A percentile compares a stretch with the other conserved stretches of the same genome.
Evolutionary conservation across 1,140 invertebrate genomes (phyloP).

Genomic region (Hetaerina americana): DNA sequence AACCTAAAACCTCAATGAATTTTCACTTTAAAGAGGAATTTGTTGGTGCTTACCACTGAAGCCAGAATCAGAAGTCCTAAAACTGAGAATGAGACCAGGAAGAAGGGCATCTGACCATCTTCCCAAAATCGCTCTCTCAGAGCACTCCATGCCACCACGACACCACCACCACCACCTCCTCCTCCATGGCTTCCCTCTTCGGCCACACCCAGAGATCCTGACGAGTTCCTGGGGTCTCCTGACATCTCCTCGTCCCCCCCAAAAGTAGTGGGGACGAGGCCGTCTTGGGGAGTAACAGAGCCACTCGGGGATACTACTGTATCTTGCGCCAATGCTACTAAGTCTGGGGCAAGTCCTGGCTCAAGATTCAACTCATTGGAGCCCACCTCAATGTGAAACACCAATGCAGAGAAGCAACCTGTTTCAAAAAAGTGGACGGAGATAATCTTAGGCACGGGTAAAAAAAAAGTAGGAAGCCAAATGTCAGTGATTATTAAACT

Average conservation of each 20-base stretch:
- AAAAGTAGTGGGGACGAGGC: neutral
- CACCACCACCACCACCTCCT: neutral
- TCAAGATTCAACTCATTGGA: neutral
- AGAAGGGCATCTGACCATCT: conserved; percentile 31
- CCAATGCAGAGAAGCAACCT: neutral
- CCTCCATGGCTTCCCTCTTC: neutral
- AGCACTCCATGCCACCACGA: conserved; percentile 12
- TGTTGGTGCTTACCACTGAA: conserved; percentile 27
- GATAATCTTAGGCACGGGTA: no score
- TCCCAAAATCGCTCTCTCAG: conserved; percentile 20
- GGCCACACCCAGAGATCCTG: neutral
- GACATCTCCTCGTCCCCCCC: neutral
- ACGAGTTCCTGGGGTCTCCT: conserved; percentile 2
- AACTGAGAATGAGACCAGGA: conserved; percentile 30
- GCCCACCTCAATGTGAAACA: neutral
- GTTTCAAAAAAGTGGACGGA: no score
- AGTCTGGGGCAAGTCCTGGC: neutral
- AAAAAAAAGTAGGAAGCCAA: no score
- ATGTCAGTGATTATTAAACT: no score
- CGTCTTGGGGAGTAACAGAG: neutral
- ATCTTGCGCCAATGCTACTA: neutral
- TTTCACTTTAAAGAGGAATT: neutral
- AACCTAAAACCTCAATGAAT: neutral
- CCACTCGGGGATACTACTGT: neutral
- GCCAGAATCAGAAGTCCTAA: conserved; percentile 32